Base-by-base conservation (phyloP, 1,140 invertebrate genomes). In the Chrysopa pallens region DNA sequence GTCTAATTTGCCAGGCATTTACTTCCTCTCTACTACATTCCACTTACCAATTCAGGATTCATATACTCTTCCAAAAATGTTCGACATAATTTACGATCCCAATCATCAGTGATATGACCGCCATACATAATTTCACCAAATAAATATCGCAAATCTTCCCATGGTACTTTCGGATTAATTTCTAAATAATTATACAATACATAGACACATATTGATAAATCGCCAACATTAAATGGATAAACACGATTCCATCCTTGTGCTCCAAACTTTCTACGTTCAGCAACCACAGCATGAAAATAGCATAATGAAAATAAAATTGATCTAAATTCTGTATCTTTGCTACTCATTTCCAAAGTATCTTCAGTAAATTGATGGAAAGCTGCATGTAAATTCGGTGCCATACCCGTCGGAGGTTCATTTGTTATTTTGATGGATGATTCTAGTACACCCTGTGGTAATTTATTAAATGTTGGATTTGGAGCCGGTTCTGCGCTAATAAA, bases 61-160 rank as follows among this genome's bases (percentile, higher is more conserved):
- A 95, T 77, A 58, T 85, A 92, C 52, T 90, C 89, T 45, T 84
- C 71, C 7, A 95, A 66, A 67, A 93, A 95, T 6, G 84, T 89
- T 36, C 74, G 70, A 56, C 90, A 94, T 1, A 94, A 65, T 12
- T 83, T 63, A 43, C 90, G 65, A 62, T 96, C 90, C 88, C 90
- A 94, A 57, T 95, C 89, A 58, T 95, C 91, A 1, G 90, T 95
- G 51, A 94, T 94, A 57, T 94, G 90, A 1, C 91, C 91, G 8
- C 91, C 90, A 54, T 95, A 95, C 90, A 94, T 94, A 45, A 94
- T 94, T 64, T 95, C 90, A 0, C 90, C 91, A 60, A 94, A 93
- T 3, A 94, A 66, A 59, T 94, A 94, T 6, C 89, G 68, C 41
- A 95, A 64, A 67, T 94, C 89, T 58, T 93, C 88, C 85, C 86